Percentiles rank a stretch among this genome's conserved stretches.
These are phyloP conservation scores for Brassicogethes aeneus DNA, from an alignment of 2,888 invertebrate genomes.

Conservation along the genomic window DNA sequence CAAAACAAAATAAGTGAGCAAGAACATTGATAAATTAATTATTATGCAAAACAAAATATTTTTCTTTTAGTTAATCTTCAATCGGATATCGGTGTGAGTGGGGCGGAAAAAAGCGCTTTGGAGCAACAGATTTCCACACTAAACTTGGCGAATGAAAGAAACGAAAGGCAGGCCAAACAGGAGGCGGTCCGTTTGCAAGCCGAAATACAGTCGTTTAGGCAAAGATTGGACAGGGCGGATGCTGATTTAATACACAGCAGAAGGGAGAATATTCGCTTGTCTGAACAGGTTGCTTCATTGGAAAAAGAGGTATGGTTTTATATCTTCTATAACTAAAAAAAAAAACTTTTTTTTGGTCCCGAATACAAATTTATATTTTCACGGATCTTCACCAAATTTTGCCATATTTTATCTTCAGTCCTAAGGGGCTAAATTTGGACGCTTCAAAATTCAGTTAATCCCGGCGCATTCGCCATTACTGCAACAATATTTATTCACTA, in stretches of 20 bases:
- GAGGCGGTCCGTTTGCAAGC: constrained; percentile 67
- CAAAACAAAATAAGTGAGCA: constrained; percentile 61
- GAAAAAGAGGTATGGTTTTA: constrained; percentile 67
- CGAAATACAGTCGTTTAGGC: constrained; percentile 65
- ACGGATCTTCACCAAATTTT: neutral
- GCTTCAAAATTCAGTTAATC: too few relatives aligned
- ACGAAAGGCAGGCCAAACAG: constrained; percentile 66
- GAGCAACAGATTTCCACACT: constrained; percentile 72
- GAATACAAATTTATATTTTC: constrained; percentile 2
- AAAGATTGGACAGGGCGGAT: constrained; percentile 70
- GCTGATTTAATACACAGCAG: constrained; percentile 72
- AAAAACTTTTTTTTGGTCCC: too few relatives aligned
- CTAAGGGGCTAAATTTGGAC: too few relatives aligned
- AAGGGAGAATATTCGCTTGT: constrained; percentile 67
- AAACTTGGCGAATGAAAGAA: constrained; percentile 55
- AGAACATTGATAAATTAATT: neutral
- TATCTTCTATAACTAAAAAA: neutral
- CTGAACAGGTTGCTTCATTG: constrained; percentile 67
- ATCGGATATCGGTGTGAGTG: constrained; percentile 65
- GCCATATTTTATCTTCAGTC: neutral
- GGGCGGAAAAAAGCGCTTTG: constrained; percentile 68
- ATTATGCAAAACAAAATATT: neutral
- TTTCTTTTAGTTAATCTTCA: constrained; percentile 55
- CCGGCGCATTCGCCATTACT: too few relatives aligned
- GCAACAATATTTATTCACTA: too few relatives aligned